Evolutionary conservation across 92 coral and sea anemone species (phyloP), one percentile per base, ranked within the genome.

Genomic region (Bergia puertoricense): DNA sequence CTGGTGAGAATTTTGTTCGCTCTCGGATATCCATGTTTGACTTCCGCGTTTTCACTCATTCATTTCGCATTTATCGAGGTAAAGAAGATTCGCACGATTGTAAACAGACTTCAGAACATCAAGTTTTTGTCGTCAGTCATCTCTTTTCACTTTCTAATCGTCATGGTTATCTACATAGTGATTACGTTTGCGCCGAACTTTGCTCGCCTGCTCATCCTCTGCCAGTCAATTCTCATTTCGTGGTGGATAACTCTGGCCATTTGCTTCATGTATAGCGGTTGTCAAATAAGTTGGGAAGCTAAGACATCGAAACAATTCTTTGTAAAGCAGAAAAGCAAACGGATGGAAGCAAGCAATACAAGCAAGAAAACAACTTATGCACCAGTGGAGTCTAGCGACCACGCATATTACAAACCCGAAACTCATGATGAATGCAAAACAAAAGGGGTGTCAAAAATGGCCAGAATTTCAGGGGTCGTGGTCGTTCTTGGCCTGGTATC

Each of bases 31-130:
- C 95, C 98, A 1, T 94, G 98, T 74, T 59, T 93, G 48, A 93
- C 98, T 8, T 95, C 96, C 0, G 92, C 93, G 1, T 93, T 95
- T 59, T 91, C 98, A 5, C 94, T 95, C 72, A 93, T 95, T 80
- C 93, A 95, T 74, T 90, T 95, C 81, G 94, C 98, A 8, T 95
- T 95, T 85, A 86, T 95, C 22, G 91, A 95, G 86, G 98, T 95
- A 8, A 95, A 93, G 88, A 90, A 88, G 85, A 81, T 94, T 22
- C 67, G 92, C 40, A 73, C 89, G 18, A 90, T 94, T n/a, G 88
- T 90, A 2, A 89, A 82, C 76, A 91, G 95, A 39, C 96, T 95
- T 16, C 96, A 95, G 59, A 93, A 93, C 89, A 82, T 91, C 50
- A 93, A 90, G 89, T 95, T 95, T 76, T 88, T 95, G 9, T 81